Evolutionary conservation across 2,888 invertebrate genomes (phyloP).

Genomic region (Clusia tigrina): DNA sequence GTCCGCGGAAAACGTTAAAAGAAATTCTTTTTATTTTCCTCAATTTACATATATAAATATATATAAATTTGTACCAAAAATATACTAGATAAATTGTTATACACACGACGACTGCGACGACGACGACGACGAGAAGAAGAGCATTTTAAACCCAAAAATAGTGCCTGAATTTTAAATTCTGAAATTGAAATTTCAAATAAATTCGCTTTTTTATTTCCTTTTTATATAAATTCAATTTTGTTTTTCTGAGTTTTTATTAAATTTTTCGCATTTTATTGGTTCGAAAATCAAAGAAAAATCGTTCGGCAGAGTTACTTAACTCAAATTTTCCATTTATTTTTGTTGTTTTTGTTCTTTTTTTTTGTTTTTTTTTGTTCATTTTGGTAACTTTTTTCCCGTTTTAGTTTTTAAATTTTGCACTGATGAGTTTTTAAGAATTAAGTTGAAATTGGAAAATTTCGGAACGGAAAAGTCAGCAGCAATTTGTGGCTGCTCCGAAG

Average conservation of each 20-base stretch:
- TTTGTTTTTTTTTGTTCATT: constrained; percentile 32
- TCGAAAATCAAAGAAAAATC: constrained; percentile 14
- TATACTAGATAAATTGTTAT: constrained; percentile 49
- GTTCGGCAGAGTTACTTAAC: constrained; percentile 28
- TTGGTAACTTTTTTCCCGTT: constrained; percentile 23
- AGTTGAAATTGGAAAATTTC: constrained; percentile 20
- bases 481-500: constrained; percentile 13
- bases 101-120: constrained; percentile 38
- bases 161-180: constrained; percentile 39
- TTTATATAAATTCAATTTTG: no score
- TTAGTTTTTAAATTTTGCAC: constrained; percentile 29
- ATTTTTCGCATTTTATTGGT: no score
- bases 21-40: constrained; percentile 44
- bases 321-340: constrained; percentile 25
- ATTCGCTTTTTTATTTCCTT: background rate
- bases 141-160: constrained; percentile 49
- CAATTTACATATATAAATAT: constrained; percentile 40
- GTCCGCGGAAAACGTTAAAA: constrained; percentile 64
- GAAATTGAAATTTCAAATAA: constrained; percentile 39
- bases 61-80: constrained; percentile 45
- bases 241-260: constrained; percentile 24
- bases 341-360: constrained; percentile 27
- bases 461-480: constrained; percentile 16
- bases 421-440: constrained; percentile 36
- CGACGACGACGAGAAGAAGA: constrained; percentile 40